Percentiles rank a stretch among this genome's conserved stretches.
Evolutionary conservation across 2,888 invertebrate genomes (phyloP).

Genomic region (Drepanosiphum platanoidis): DNA sequence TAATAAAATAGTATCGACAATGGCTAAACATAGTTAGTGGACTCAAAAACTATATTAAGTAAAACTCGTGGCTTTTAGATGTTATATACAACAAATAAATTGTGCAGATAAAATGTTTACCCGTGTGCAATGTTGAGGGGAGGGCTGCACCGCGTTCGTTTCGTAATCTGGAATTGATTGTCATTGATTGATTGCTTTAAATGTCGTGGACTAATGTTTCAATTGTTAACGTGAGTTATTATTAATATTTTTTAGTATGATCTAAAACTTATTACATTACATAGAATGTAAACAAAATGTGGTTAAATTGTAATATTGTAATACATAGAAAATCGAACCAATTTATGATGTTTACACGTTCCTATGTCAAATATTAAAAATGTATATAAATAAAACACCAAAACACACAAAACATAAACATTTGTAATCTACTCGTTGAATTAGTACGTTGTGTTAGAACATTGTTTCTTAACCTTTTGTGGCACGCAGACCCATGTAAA

Average conservation of each 20-base stretch:
- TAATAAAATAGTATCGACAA: neutral
- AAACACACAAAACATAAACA: neutral
- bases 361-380: neutral
- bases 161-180: neutral
- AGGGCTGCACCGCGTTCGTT: neutral
- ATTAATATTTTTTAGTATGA: neutral
- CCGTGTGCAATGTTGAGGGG: too few species aligned
- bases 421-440: neutral
- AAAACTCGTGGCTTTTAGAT: neutral
- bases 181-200: neutral
- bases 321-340: neutral
- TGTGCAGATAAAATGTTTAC: neutral
- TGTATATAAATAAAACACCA: neutral
- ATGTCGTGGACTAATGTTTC: neutral
- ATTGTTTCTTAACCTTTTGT: too few species aligned
- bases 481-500: too few species aligned
- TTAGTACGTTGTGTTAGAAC: neutral
- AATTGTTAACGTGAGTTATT: neutral
- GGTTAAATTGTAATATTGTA: neutral
- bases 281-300: neutral
- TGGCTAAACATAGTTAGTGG: neutral
- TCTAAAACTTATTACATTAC: neutral
- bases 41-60: constrained; percentile 20
- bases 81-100: neutral
- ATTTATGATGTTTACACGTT: neutral